Evolutionary conservation across 2,888 invertebrate species (phyloP).

Genomic region (Neelides folsomi): DNA sequence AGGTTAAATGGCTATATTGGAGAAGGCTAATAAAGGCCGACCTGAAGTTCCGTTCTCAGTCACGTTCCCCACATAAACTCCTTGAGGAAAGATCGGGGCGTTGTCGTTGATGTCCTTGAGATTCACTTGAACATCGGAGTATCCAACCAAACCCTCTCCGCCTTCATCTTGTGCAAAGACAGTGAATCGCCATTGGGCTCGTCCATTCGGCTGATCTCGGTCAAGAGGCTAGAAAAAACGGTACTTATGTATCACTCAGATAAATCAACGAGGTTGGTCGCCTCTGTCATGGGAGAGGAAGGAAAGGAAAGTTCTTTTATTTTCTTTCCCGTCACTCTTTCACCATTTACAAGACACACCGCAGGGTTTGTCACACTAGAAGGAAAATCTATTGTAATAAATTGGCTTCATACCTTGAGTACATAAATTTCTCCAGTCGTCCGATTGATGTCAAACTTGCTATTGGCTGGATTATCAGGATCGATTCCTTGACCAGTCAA

Average conservation of each 20-base stretch:
- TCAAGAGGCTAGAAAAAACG: constrained; percentile 60
- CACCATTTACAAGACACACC: background rate
- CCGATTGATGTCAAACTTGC: constrained; percentile 91
- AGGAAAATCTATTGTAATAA: background rate
- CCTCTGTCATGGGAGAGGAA: background rate
- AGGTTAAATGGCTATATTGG: background rate
- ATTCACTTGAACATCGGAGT: constrained; percentile 94
- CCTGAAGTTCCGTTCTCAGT: constrained; percentile 88
- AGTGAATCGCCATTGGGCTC: constrained; percentile 90
- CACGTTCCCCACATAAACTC: constrained; percentile 86
- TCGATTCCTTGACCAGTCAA: constrained; percentile 90
- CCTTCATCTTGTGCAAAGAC: constrained; percentile 94
- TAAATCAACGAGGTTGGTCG: background rate
- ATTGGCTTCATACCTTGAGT: constrained; percentile 57
- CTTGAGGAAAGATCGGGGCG: constrained; percentile 90
- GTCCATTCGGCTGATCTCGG: constrained; percentile 89
- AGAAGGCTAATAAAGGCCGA: constrained; percentile 31
- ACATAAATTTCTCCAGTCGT: constrained; percentile 92
- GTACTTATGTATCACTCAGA: background rate
- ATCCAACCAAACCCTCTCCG: constrained; percentile 87
- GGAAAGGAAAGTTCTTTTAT: background rate
- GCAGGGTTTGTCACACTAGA: background rate
- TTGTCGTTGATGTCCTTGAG: constrained; percentile 88
- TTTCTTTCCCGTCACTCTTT: background rate
- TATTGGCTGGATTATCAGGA: constrained; percentile 85